Conservation (phyloP, 2,113 vertebrate species). For the Pseudonaja textilis region DNA sequence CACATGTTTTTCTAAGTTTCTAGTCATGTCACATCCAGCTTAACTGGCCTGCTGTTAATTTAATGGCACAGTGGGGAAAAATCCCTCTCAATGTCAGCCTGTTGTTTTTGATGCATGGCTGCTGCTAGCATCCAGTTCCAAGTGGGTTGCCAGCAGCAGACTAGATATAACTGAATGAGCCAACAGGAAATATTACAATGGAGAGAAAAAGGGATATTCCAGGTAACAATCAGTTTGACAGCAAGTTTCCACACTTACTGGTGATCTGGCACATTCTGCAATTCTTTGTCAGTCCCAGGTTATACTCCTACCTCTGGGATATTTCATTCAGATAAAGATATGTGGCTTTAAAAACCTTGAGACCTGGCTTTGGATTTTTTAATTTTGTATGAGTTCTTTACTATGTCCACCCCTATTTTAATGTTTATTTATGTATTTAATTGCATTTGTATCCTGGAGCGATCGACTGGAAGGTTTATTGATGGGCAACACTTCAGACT, state of each 20-base stretch:
- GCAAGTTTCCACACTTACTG: neutral
- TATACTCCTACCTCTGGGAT: neutral
- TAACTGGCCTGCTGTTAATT: neutral
- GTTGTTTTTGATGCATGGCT: neutral
- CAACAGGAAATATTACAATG: neutral
- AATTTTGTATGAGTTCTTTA: fast-evolving
- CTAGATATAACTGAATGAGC: neutral
- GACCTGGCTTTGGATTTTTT: neutral
- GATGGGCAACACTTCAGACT: neutral
- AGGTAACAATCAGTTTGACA: neutral
- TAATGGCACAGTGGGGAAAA: neutral
- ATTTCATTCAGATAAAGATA: neutral
- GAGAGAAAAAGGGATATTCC: neutral
- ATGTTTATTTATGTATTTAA: neutral
- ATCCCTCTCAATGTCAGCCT: neutral
- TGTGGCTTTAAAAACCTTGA: neutral
- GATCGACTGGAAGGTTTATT: neutral
- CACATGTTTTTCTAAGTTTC: neutral
- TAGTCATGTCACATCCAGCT: neutral
- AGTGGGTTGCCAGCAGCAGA: neutral
- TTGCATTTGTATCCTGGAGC: neutral
- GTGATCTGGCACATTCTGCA: neutral
- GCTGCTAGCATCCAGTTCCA: neutral
- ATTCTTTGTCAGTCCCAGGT: neutral
- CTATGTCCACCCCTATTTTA: fast-evolving